Conservation (phyloP, 2,797 vertebrate species). For the Pantherophis vulpinus region DNA sequence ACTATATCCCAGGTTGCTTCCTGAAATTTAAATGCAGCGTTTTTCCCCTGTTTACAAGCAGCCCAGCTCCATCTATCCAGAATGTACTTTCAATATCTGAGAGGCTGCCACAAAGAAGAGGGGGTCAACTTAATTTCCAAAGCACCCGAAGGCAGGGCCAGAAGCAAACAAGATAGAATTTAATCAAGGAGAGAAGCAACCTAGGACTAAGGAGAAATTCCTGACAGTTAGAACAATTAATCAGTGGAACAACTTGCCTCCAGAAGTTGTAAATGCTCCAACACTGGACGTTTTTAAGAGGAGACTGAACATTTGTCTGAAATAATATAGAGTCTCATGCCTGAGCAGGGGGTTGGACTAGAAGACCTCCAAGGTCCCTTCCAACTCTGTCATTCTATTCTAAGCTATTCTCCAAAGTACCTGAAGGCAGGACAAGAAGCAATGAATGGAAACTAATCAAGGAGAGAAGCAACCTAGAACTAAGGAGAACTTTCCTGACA, state of each 20-base stretch:
- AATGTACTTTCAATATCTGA: not conserved
- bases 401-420: not conserved
- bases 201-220: not conserved
- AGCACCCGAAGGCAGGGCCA: not conserved
- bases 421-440: no score
- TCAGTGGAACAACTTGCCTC: no score
- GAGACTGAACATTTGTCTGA: no score
- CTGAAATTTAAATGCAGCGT: not conserved
- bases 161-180: no score
- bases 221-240: not conserved
- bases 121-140: not conserved
- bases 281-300: no score
- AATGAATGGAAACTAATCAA: no score
- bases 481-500: not conserved
- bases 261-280: no score
- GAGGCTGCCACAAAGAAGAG: not conserved
- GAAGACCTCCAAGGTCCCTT: no score
- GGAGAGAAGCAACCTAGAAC: not conserved
- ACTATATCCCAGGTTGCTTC: not conserved
- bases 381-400: no score
- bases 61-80: not conserved
- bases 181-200: no score
- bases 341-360: no score
- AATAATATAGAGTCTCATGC: no score
- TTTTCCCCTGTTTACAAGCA: not conserved